Percentiles rank a stretch among this genome's conserved stretches.
These are phyloP conservation scores for Drosophila anceps DNA, from an alignment of 2,888 invertebrate species.

Conservation along the genomic window DNA sequence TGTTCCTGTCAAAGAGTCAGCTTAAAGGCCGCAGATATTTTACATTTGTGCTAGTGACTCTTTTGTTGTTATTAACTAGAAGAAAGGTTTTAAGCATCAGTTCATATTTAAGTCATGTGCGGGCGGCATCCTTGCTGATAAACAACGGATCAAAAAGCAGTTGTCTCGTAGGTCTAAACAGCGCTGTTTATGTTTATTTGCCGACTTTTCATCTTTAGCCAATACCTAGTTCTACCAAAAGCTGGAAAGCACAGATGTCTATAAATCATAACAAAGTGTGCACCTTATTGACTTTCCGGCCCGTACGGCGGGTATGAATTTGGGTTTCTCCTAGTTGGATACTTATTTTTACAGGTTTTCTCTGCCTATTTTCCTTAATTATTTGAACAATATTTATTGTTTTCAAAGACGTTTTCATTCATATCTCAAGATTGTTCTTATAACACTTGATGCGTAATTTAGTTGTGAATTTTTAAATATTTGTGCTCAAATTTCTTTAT, in stretches of 20 bases:
- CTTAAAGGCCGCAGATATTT: neutral
- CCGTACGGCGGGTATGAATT: too few relatives aligned
- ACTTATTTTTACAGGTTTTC: neutral
- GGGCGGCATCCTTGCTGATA: neutral
- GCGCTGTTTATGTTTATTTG: too few relatives aligned
- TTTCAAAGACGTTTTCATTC: neutral
- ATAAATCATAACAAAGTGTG: too few relatives aligned
- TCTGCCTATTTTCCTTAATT: neutral
- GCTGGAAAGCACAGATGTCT: too few relatives aligned
- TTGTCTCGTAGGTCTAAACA: too few relatives aligned
- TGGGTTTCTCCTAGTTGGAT: neutral
- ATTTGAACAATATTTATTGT: neutral
- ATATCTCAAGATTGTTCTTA: neutral
- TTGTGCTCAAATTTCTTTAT: slow-evolving; percentile 2
- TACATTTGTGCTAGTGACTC: neutral
- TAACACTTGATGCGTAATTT: neutral
- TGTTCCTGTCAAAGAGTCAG: neutral
- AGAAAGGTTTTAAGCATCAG: neutral
- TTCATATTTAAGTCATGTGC: neutral
- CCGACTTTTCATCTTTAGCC: too few relatives aligned
- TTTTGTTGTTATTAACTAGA: neutral
- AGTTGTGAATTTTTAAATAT: neutral
- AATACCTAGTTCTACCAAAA: too few relatives aligned
- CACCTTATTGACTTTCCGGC: too few relatives aligned
- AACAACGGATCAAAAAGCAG: neutral